Conservation (phyloP, 2,797 vertebrate species). For the Sebastes miniatus region DNA sequence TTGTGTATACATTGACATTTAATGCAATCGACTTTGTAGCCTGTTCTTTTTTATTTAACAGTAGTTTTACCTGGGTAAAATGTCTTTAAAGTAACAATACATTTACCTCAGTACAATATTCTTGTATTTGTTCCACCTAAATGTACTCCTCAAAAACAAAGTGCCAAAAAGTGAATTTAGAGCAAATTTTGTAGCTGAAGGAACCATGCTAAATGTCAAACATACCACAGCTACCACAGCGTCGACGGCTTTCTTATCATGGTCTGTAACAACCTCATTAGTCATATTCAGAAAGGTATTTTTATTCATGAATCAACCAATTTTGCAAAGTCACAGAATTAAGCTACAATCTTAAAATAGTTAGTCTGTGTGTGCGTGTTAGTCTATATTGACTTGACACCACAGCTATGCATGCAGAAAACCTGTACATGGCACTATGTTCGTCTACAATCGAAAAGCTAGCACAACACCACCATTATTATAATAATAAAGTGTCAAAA, state of each 20-base stretch:
- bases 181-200: not conserved
- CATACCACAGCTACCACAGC: not conserved
- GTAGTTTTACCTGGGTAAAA: no score
- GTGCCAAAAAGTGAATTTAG: not conserved
- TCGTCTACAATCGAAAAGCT: not conserved
- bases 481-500: constrained; percentile 1
- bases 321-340: constrained; percentile 31
- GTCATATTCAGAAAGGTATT: not conserved
- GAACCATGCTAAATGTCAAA: not conserved
- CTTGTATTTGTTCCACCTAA: no score
- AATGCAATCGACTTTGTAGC: not conserved
- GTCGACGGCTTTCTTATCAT: not conserved
- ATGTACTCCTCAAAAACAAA: no score
- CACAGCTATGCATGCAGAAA: constrained; percentile 53
- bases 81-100: no score
- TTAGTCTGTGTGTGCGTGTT: not conserved
- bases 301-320: constrained; percentile 2
- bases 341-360: constrained; percentile 24
- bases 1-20: not conserved
- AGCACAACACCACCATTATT: constrained; percentile 1
- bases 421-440: constrained; percentile 38
- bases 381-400: constrained; percentile 25
- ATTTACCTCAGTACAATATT: no score
- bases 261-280: not conserved
- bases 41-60: no score